Conservation (phyloP, 1,140 invertebrate genomes). For the Augochlora pura region DNA sequence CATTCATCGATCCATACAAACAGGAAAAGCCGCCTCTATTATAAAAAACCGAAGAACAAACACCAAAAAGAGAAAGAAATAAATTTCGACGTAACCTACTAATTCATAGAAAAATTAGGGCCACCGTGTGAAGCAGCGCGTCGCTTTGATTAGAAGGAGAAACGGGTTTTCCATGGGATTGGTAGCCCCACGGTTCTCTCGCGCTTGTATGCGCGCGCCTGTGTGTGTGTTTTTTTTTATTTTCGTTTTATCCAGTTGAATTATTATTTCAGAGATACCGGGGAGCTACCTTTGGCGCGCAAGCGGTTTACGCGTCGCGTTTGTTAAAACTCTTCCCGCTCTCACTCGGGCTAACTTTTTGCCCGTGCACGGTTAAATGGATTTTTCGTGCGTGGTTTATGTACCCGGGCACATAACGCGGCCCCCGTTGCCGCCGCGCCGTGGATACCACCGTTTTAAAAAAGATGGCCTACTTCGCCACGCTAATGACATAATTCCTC, state of each 20-base stretch:
- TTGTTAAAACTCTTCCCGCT: constrained; percentile 18
- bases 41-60: too few species aligned
- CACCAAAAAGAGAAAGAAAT: too few species aligned
- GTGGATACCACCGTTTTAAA: constrained; percentile 15
- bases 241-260: neutral
- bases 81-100: too few species aligned
- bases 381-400: constrained; percentile 36
- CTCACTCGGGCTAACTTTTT: constrained; percentile 33
- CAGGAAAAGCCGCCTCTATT: too few species aligned
- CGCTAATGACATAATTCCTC: constrained; percentile 41
- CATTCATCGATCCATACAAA: too few species aligned
- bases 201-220: too few species aligned
- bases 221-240: too few species aligned
- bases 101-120: too few species aligned
- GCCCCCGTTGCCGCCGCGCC: neutral
- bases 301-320: constrained; percentile 3
- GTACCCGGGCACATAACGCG: neutral
- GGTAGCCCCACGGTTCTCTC: too few species aligned
- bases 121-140: too few species aligned
- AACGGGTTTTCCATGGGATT: too few species aligned
- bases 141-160: too few species aligned
- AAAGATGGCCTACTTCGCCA: constrained; percentile 41
- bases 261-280: constrained; percentile 10
- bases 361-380: constrained; percentile 15
- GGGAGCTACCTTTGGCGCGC: neutral